Base-by-base conservation (phyloP, 2,888 invertebrate genomes). In the Cerceris ruficornis region DNA sequence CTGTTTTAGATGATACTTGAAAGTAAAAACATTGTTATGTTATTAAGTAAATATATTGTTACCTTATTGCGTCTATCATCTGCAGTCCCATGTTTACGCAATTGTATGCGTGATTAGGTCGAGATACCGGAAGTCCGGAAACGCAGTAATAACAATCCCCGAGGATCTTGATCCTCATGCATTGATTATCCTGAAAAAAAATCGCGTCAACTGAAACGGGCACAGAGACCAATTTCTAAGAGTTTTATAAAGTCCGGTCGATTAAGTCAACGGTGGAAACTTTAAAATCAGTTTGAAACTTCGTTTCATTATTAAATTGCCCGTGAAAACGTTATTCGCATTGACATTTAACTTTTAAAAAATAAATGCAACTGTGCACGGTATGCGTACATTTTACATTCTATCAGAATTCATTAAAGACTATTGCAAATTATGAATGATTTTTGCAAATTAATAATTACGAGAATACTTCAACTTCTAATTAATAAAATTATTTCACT, bases 141-240 rank as follows among this genome's bases (percentile, higher is more conserved):
- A 98, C 98, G 91, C 98, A 98, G 93, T 98, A 98, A 93, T 98
- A 98, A 91, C 98, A 98, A 92, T 98, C 98, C 0, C 98, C 98
- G 7, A 98, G 94, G 84, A 98, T 98, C 94, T 98, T 98, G 90
- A 98, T 98, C 68, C 98, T 94, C 96, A 98, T 96, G 92, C 98
- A 98, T 91, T 98, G 98, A 92, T 98, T 98, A 88, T 98, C 98
- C 98, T 98, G 58, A 69, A 80, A 82, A 64, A 43, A 28, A 0
- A n/a, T 28, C 28, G 28, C 4, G 4, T 28, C 4, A 1, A 28
- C 28, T 28, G 28, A 28, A 28, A 28, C 28, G 28, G 28, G 28
- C 28, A 28, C 28, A 28, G 28, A 28, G 28, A 28, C 28, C 28
- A 28, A 28, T 28, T 28, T 28, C 28, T 28, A 28, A 28, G 28